Conservation (phyloP, 2,113 vertebrate species). For the Sander vitreus region DNA sequence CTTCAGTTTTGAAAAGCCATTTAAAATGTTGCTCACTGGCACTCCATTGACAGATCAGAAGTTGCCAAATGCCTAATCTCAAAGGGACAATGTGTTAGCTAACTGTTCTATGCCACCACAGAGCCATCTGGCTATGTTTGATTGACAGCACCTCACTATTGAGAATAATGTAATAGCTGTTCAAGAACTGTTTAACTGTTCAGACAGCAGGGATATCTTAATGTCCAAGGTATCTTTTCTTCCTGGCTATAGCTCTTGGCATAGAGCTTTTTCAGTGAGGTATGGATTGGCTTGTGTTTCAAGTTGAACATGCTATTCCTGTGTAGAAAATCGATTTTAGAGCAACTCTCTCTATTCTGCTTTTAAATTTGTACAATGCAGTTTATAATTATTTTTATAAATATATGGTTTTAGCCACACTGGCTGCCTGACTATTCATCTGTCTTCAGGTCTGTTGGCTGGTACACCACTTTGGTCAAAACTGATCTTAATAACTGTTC, state of each 20-base stretch:
- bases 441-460: not conserved
- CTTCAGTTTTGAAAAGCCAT: constrained; percentile 37
- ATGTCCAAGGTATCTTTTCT: not conserved
- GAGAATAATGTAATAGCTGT: constrained; percentile 10
- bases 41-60: constrained; percentile 44
- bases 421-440: not conserved
- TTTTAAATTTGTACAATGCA: not conserved
- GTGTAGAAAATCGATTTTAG: not conserved
- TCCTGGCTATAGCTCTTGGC: not conserved
- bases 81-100: constrained; percentile 31
- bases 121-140: constrained; percentile 44
- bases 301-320: not conserved
- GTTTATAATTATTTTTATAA: not conserved
- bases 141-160: constrained; percentile 37
- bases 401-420: not conserved
- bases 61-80: constrained; percentile 50
- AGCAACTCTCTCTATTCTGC: not conserved
- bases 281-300: not conserved
- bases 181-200: not conserved
- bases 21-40: constrained; percentile 50
- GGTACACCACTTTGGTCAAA: not conserved
- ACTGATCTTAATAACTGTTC: not conserved
- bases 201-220: not conserved
- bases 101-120: constrained; percentile 15
- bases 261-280: not conserved